Evolutionary conservation across 2,888 invertebrate genomes (phyloP).

Genomic region (Charanyca ferruginea): DNA sequence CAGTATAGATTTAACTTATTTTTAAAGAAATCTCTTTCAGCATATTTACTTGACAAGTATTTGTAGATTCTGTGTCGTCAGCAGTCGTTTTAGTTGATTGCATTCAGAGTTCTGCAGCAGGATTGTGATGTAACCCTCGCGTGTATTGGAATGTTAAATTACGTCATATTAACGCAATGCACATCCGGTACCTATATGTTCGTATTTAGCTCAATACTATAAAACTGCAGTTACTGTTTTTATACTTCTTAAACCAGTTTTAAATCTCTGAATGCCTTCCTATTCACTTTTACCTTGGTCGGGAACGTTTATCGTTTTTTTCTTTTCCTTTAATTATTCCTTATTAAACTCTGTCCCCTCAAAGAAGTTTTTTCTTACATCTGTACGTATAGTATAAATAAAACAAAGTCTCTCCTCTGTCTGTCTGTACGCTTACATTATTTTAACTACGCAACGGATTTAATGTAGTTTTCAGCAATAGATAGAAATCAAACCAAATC

Average conservation of each 20-base stretch:
- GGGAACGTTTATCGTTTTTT: too few species aligned
- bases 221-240: conserved; percentile 8
- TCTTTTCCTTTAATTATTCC: not conserved
- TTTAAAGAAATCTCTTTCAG: too few species aligned
- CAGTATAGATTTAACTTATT: too few species aligned
- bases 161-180: conserved; percentile 45
- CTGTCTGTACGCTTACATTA: too few species aligned
- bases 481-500: too few species aligned
- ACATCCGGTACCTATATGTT: conserved; percentile 57
- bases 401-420: too few species aligned
- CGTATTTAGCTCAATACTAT: conserved; percentile 30
- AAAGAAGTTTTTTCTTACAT: conserved; percentile 38
- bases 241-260: not conserved
- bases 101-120: conserved; percentile 16
- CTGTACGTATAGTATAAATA: too few species aligned
- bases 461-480: too few species aligned
- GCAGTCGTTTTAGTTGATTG: conserved; percentile 27
- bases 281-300: not conserved
- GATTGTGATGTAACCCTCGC: conserved; percentile 46
- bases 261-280: not conserved
- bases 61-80: not conserved
- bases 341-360: conserved; percentile 20
- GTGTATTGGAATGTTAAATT: conserved; percentile 49
- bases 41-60: not conserved
- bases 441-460: too few species aligned